Base-by-base conservation (phyloP, 1,140 invertebrate genomes). In the Eurytemora carolleeae region DNA sequence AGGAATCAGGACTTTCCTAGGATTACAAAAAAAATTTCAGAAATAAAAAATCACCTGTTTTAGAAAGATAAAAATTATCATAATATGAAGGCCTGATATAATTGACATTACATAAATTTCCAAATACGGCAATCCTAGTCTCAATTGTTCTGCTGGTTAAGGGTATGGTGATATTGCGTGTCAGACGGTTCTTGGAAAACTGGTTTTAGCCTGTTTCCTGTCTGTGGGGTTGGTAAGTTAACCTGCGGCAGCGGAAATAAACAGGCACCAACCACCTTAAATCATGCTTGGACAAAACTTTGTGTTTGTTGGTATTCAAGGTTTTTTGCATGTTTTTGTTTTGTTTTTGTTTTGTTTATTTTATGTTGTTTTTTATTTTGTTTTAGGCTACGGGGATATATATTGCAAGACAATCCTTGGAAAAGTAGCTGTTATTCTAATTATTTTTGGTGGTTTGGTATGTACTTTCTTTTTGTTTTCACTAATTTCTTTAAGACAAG, bases 391-490 rank as follows among this genome's bases (percentile, higher is more conserved):
- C 75, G 92, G 92, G 77, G 92, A 96, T 76, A 88, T 96, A 70
- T 94, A 83, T 78, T 96, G 92, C 79, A 82, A 92, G 73, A 97
- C 93, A 67, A 81, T 94, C 70, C 81, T 95, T 69, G 93, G 93
- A 73, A 81, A 90, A 78, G 88, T 88, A 70, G 96, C 96, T 81
- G 86, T 96, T 76, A 89, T 96, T 74, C 92, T 97, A 81, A 96
- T 96, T 81, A 87, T 97, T 74, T 86, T 97, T 73, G 90, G 95
- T 75, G 90, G 91, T 79, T 90, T 96, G 87, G 92, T 95, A 82
- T 93, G 88, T 86, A 44, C n/a, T 44, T 44, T 44, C n/a, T 44
- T 12, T 7, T 44, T 44, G 7, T 44, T 44, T 44, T 12, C 7
- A 12, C n/a, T 44, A n/a, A 7, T 44, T n/a, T n/a, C 31, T 44